Base-by-base conservation (phyloP, 2,888 invertebrate genomes). In the Koerneria pararmatus region DNA sequence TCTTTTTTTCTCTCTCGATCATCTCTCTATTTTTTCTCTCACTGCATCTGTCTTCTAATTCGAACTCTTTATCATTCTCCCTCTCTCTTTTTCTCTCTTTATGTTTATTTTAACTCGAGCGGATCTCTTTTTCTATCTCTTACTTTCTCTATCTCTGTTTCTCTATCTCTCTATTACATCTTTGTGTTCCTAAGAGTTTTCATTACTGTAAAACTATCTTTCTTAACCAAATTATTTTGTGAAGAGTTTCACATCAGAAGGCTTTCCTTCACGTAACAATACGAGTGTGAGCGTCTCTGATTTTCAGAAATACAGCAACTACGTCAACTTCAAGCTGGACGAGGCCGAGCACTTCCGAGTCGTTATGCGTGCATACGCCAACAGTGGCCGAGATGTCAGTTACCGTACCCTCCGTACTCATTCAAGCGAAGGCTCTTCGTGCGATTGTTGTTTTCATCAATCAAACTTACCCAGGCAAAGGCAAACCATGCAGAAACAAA, bases 321-420 rank as follows among this genome's bases (percentile, higher is more conserved):
- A 71, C 70, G 67, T 71, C 66, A 81, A 81, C 73, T 74, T 76
- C 60, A 75, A 78, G 29, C 76, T 81, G 54, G 79, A 80, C 68
- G 73, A 74, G 29, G 73, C 76, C 53, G 64, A 66, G 57, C 69
- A 75, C 61, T 81, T 80, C 64, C 72, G 74, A 31, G 67, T 81
- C 34, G 77, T 81, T 80, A 74, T 78, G 72, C 66, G 81, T 49
- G 81, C 80, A 3, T 81, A 81, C 67, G 78, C 81, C 48, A 72
- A 29, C 11, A 67, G 65, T 29, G 68, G 73, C 22, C 46, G 54
- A 19, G n/a, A n/a, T n/a, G n/a, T n/a, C n/a, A n/a, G n/a, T n/a
- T n/a, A n/a, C n/a, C n/a, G n/a, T n/a, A n/a, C n/a, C n/a, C n/a
- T n/a, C n/a, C n/a, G n/a, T n/a, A n/a, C n/a, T n/a, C n/a, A n/a